Evolutionary conservation across 2,113 vertebrate species (phyloP).

Genomic region (Cyrtonyx montezumae): DNA sequence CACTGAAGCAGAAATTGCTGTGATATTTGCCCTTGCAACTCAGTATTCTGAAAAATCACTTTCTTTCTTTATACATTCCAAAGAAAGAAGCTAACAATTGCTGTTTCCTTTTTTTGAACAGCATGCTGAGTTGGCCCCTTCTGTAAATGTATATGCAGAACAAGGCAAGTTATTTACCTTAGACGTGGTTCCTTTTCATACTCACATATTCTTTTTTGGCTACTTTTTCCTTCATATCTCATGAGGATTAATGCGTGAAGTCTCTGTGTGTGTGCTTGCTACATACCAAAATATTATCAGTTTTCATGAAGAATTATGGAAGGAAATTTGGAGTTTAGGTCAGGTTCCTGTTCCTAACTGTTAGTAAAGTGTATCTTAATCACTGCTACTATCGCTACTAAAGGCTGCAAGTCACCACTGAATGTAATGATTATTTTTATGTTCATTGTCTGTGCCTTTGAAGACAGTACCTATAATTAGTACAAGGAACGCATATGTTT

Average conservation of each 20-base stretch:
- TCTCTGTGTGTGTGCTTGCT: neutral
- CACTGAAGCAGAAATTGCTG: neutral
- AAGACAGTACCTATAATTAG: neutral
- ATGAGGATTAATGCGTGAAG: neutral
- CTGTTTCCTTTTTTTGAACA: neutral
- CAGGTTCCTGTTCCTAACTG: neutral
- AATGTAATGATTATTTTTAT: neutral
- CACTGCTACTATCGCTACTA: neutral
- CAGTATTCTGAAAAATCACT: neutral
- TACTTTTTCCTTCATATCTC: neutral
- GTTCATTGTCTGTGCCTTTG: neutral
- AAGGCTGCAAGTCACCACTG: neutral
- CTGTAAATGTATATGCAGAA: neutral
- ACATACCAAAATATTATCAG: neutral
- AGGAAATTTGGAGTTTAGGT: neutral
- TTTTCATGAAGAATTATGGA: neutral
- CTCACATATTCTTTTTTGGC: neutral
- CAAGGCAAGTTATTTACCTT: neutral
- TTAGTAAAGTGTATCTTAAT: neutral
- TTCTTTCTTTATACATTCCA: neutral
- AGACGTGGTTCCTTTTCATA: neutral
- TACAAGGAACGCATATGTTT: neutral
- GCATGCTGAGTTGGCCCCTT: neutral
- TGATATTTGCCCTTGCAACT: neutral
- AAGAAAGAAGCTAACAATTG: neutral